phyloP scores from a whole-genome alignment of 2,888 invertebrate species.

The Drosophila pseudotakahashii region DNA sequence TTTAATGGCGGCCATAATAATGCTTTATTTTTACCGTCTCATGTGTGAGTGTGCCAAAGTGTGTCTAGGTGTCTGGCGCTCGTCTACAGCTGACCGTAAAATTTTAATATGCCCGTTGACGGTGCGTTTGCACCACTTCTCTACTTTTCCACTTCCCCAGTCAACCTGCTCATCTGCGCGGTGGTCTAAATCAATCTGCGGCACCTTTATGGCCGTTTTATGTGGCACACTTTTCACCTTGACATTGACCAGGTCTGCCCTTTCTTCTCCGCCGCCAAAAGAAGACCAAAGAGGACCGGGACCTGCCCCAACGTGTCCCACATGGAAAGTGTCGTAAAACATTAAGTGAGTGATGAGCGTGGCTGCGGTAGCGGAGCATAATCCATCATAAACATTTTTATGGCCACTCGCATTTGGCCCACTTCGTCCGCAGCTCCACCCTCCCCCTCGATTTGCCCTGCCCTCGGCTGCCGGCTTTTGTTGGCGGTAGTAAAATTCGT shows the following conservation, averaged over 20 bases:
- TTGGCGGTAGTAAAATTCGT: conserved; percentile 81
- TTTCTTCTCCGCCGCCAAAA: conserved; percentile 6
- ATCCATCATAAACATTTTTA: conserved; percentile 81
- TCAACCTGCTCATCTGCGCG: conserved; percentile 22
- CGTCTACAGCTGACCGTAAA: conserved; percentile 75
- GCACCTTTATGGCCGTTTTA: conserved; percentile 78
- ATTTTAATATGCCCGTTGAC: conserved; percentile 61
- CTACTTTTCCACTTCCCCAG: background rate
- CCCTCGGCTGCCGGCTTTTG: conserved; percentile 38
- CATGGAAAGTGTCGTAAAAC: conserved; percentile 75
- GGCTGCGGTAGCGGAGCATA: conserved; percentile 60
- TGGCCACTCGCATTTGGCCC: conserved; percentile 71
- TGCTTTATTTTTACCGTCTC: conserved; percentile 76
- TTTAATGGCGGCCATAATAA: conserved; percentile 76
- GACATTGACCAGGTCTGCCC: conserved; percentile 72
- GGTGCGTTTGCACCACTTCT: background rate
- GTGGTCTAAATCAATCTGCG: conserved; percentile 73
- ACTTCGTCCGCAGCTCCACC: conserved; percentile 32
- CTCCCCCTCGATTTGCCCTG: conserved; percentile 19
- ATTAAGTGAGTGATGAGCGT: conserved; percentile 62
- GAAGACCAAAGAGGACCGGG: conserved; percentile 19
- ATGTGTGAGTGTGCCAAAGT: conserved; percentile 51
- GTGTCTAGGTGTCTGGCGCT: conserved; percentile 66
- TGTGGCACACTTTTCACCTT: conserved; percentile 77
- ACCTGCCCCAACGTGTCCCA: conserved; percentile 77